Evolutionary conservation across 2,797 vertebrate genomes (phyloP).

Genomic region (Buphagus erythrorhynchus): DNA sequence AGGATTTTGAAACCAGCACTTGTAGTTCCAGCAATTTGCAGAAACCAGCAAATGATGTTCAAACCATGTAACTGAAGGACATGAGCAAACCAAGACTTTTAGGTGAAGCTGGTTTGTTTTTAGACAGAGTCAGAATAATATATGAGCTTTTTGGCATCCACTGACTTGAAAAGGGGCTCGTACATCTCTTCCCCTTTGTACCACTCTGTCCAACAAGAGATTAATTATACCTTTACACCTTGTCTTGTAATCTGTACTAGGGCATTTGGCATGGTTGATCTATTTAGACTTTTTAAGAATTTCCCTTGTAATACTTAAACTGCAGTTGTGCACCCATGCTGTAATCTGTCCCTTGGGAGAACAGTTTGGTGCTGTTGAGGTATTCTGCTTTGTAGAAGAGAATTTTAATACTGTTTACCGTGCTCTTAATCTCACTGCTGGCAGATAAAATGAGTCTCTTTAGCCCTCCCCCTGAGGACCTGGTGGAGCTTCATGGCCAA

Average conservation of each 20-base stretch:
- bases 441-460: constrained; percentile 6
- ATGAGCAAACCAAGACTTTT: not conserved
- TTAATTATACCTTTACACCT: not conserved
- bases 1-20: not conserved
- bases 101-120: not conserved
- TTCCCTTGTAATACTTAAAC: not conserved
- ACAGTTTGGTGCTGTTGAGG: not conserved
- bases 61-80: not conserved
- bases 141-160: not conserved
- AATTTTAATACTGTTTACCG: constrained; percentile 12
- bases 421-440: not conserved
- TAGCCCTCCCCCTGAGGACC: not conserved
- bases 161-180: not conserved
- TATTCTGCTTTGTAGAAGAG: not conserved
- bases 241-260: not conserved
- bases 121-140: not conserved
- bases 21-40: not conserved
- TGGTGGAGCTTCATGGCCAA: not conserved
- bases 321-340: not conserved
- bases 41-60: not conserved
- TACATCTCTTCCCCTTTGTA: not conserved
- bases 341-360: not conserved
- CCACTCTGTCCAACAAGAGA: not conserved
- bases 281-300: not conserved
- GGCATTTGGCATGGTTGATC: not conserved